Base-by-base conservation (phyloP, 2,113 vertebrate genomes). In the Formicarius rufipectus region DNA sequence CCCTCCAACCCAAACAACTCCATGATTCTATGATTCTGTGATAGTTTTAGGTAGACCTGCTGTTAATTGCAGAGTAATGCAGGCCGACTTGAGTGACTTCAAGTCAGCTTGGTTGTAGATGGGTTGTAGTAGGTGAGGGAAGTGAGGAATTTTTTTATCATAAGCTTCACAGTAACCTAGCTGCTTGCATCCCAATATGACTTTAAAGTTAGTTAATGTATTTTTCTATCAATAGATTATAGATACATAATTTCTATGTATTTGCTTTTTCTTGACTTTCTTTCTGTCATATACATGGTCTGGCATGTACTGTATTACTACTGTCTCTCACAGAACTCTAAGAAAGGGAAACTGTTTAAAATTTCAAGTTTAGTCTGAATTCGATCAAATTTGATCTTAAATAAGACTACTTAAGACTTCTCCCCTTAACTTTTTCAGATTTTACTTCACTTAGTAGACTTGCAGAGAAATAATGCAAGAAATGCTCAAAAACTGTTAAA, bases 261-360 rank as follows among this genome's bases (percentile, higher is more conserved):
- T 5, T 73, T 52, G 13, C 21, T 82, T 89, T 86, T 58, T 14
- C 33, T 73, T 73, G n/a, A 42, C 31, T 63, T 67, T 56, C 22
- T 60, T 77, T 78, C 76, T 5, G 30, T 84, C 33, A 22, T 60
- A n/a, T 27, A 33, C 4, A 10, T 45, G 28, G 22, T 53, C 44
- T 84, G 35, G 40, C 79, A 71, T n/a, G 19, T 52, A 50, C 19
- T 53, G 47, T 50, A 42, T 63, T 50, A 39, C 86, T 92, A 64
- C 59, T 45, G 59, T 82, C 64, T 96, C 42, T 89, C 91, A 52
- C 40, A 77, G 86, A 87, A 85, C 69, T 35, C 35, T 83, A 95
- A 94, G 58, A 71, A 94, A 96, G 74, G 67, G 66, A 79, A 87
- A 84, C 89, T 42, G 69, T 91, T 95, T 96, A 81, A 95, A 77